phyloP scores from a whole-genome alignment of 2,797 vertebrate genomes.

The Manis javanica region DNA sequence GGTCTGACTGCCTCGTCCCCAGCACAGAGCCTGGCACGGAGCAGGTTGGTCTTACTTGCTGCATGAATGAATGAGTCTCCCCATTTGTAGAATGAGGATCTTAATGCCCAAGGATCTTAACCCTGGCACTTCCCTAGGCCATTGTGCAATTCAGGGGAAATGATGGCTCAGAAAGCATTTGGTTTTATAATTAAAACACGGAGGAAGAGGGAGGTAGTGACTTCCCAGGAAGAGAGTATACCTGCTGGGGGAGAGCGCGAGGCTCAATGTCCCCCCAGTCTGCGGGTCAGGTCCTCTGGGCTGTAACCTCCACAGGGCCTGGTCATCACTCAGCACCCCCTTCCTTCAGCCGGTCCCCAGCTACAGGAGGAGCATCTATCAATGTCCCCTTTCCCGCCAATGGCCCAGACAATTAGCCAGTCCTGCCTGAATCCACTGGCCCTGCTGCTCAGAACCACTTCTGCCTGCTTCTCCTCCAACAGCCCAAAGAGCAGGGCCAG shows the following conservation, averaged over 20 bases:
- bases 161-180: background rate
- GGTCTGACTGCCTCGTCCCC: background rate
- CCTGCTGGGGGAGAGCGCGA: background rate
- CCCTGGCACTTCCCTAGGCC: background rate
- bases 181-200: slow-evolving; percentile 44
- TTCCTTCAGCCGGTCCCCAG: background rate
- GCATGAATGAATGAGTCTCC: background rate
- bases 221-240: slow-evolving; percentile 1
- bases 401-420: slow-evolving; percentile 9
- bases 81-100: background rate
- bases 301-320: background rate
- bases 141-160: background rate
- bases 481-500: accelerated
- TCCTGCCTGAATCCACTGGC: background rate
- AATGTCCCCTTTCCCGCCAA: background rate
- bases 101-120: background rate
- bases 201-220: background rate
- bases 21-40: background rate
- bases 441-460: background rate
- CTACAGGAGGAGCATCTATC: slow-evolving; percentile 7
- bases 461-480: background rate
- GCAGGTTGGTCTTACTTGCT: background rate
- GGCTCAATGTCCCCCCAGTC: background rate
- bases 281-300: background rate
- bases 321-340: background rate